Percentiles rank a stretch among this genome's conserved stretches.
Evolutionary conservation across 2,113 vertebrate genomes (phyloP).

Genomic region (Loxodonta africana): DNA sequence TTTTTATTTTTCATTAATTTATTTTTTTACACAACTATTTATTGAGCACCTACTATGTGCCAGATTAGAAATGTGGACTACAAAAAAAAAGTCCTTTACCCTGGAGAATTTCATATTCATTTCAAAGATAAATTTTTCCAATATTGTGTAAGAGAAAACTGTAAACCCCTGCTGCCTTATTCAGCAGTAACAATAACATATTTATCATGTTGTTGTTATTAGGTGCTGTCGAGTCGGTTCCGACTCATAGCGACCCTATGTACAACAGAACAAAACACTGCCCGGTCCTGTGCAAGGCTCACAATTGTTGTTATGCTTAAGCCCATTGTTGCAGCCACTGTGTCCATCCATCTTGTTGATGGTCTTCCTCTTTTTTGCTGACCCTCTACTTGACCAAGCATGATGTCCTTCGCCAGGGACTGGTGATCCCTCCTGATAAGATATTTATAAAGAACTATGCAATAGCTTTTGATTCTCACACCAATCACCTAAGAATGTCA

Average conservation of each 20-base stretch:
- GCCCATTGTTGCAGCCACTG: too few species aligned
- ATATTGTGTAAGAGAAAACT: not conserved
- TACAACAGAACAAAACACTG: too few species aligned
- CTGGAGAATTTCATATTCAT: constrained; percentile 36
- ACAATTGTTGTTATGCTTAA: too few species aligned
- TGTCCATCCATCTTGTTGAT: too few species aligned
- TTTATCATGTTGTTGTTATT: not conserved
- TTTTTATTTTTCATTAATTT: constrained; percentile 36
- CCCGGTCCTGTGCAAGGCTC: too few species aligned
- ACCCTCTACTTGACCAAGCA: too few species aligned
- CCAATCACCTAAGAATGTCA: not conserved
- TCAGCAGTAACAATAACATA: not conserved
- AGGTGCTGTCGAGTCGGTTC: too few species aligned
- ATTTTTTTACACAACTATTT: constrained; percentile 14
- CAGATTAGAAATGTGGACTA: not conserved
- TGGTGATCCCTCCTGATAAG: too few species aligned
- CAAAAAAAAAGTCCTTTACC: not conserved
- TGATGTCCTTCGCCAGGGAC: too few species aligned
- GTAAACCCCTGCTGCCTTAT: not conserved
- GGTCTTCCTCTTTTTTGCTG: too few species aligned
- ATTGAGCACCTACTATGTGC: not conserved
- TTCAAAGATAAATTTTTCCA: constrained; percentile 5
- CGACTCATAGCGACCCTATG: too few species aligned
- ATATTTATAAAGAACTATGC: not conserved
- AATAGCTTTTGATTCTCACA: constrained; percentile 42